A percentile compares a stretch with the other conserved stretches of the same genome.
These are phyloP conservation scores for Nothobranchius furzeri DNA, from an alignment of 2,113 vertebrate species.

Conservation along the genomic window DNA sequence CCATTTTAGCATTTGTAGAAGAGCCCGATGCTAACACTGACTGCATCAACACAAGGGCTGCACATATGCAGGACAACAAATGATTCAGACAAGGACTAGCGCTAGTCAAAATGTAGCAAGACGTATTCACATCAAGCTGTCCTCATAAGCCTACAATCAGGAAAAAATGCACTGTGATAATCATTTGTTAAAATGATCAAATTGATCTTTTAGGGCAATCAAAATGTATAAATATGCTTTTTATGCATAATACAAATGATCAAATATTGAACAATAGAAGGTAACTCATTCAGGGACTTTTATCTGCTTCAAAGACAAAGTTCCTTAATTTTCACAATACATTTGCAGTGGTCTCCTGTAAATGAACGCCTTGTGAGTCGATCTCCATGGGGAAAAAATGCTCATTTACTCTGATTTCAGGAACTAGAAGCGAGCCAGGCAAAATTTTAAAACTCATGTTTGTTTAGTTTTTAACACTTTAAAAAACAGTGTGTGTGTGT, in stretches of 20 bases:
- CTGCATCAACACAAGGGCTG: conserved; percentile 23
- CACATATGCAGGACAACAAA: conserved; percentile 15
- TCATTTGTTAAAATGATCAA: not conserved
- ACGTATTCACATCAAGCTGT: not conserved
- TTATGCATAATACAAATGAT: not conserved
- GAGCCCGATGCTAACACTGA: conserved; percentile 14
- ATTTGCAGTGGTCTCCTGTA: too few relatives aligned
- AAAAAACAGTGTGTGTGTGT: too few relatives aligned
- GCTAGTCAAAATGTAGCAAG: conserved; percentile 14
- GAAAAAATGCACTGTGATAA: not conserved
- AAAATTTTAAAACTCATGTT: too few relatives aligned
- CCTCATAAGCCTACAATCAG: not conserved
- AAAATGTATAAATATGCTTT: not conserved
- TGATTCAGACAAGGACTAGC: conserved; percentile 23
- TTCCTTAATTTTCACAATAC: too few relatives aligned
- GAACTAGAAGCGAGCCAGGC: too few relatives aligned
- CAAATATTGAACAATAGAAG: not conserved
- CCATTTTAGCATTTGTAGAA: conserved; percentile 38
- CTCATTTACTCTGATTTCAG: too few relatives aligned
- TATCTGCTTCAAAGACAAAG: not conserved
- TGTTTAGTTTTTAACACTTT: too few relatives aligned
- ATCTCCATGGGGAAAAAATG: too few relatives aligned
- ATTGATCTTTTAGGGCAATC: not conserved
- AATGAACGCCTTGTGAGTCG: too few relatives aligned
- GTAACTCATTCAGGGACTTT: not conserved